phyloP scores from a whole-genome alignment of 1,140 invertebrate genomes.

The Riptortus pedestris region DNA sequence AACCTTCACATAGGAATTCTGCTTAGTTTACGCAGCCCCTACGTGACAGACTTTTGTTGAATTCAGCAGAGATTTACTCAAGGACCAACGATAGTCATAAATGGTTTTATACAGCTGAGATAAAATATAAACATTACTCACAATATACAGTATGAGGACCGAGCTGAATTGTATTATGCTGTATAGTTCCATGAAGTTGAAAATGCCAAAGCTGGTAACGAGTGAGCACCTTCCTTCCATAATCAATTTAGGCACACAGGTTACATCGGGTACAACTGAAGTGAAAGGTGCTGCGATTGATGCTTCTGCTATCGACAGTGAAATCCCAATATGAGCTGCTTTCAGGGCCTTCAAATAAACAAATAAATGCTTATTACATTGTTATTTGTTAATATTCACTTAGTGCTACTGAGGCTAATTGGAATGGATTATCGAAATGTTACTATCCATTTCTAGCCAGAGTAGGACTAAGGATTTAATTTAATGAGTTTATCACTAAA shows the following conservation, averaged over 20 bases:
- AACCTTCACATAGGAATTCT: too few relatives aligned
- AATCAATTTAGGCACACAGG: constrained; percentile 69
- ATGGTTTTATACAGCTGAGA: too few relatives aligned
- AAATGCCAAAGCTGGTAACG: constrained; percentile 88
- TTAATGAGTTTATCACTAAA: too few relatives aligned
- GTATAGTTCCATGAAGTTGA: constrained; percentile 95
- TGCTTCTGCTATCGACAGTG: constrained; percentile 84
- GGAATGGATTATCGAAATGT: not conserved
- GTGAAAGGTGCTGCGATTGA: constrained; percentile 92
- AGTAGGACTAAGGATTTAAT: too few relatives aligned
- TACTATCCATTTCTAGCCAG: too few relatives aligned
- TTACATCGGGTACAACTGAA: constrained; percentile 75
- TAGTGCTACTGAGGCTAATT: too few relatives aligned
- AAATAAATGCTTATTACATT: not conserved
- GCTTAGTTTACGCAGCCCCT: too few relatives aligned
- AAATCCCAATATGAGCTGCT: constrained; percentile 87
- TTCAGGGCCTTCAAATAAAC: constrained; percentile 56
- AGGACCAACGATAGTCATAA: too few relatives aligned
- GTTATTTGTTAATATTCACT: too few relatives aligned
- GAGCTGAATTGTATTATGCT: constrained; percentile 88
- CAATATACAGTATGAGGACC: constrained; percentile 80
- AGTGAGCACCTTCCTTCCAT: constrained; percentile 80
- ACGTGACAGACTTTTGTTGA: too few relatives aligned
- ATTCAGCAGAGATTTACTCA: too few relatives aligned
- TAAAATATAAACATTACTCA: constrained; percentile 34